Evolutionary conservation across 2,797 vertebrate genomes (phyloP).

Genomic region (Allobates femoralis): DNA sequence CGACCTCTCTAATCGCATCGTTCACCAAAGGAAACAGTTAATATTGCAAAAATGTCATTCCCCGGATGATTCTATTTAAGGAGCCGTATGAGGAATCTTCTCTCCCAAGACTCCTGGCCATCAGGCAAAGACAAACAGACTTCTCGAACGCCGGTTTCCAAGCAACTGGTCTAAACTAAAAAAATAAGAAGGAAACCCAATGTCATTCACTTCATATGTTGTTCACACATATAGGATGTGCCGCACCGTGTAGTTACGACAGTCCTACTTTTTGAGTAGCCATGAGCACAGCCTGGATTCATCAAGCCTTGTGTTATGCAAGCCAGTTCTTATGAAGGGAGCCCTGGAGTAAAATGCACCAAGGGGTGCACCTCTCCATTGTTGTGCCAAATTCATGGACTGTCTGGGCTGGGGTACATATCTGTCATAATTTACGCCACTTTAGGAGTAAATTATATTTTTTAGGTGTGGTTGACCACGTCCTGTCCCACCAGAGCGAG

Average conservation of each 20-base stretch:
- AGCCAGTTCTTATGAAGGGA: no score
- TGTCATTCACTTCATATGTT: conserved; percentile 69
- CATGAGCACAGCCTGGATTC: no score
- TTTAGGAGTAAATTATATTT: no score
- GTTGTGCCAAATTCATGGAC: no score
- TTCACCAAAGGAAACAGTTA: conserved; percentile 68
- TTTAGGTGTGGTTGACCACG: no score
- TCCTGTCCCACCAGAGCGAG: no score
- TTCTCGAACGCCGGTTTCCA: conserved; percentile 72
- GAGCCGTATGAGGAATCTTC: conserved; percentile 71
- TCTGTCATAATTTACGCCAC: no score
- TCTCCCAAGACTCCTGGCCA: conserved; percentile 68
- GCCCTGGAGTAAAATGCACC: no score
- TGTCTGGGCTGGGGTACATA: no score
- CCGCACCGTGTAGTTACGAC: conserved; percentile 66
- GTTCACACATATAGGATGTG: conserved; percentile 66
- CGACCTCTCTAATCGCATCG: conserved; percentile 70
- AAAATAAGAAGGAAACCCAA: conserved; percentile 71
- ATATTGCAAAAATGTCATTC: conserved; percentile 69
- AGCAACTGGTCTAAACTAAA: conserved; percentile 78
- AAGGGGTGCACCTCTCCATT: no score
- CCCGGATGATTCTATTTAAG: conserved; percentile 75
- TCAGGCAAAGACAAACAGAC: conserved; percentile 70
- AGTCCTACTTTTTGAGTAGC: background rate
- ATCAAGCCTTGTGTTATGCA: no score